Conservation (phyloP, 2,113 vertebrate species). For the Lepus europaeus region DNA sequence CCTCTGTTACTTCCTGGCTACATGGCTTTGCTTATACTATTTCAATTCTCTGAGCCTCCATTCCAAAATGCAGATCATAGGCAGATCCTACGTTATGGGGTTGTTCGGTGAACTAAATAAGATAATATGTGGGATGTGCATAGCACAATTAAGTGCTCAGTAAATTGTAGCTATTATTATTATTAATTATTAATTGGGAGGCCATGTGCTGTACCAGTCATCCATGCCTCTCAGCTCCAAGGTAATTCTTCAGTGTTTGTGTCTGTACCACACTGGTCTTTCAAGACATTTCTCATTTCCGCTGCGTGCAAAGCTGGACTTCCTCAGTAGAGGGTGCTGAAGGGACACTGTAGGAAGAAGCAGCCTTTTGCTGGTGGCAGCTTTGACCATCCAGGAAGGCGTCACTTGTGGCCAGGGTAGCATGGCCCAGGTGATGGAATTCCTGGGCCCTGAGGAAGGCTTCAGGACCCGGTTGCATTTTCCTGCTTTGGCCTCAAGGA, state of each 20-base stretch:
- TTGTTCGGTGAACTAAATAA: background rate
- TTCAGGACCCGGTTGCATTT: background rate
- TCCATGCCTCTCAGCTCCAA: background rate
- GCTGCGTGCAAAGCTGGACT: background rate
- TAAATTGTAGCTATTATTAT: background rate
- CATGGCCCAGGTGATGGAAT: background rate
- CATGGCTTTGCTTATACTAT: background rate
- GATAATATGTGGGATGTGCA: background rate
- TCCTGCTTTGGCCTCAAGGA: too few species aligned
- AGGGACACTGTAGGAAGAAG: background rate
- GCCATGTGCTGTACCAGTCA: background rate
- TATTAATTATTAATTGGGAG: background rate
- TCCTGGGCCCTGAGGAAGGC: background rate
- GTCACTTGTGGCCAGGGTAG: background rate
- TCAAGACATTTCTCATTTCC: background rate
- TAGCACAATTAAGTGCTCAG: background rate
- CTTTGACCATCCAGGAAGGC: background rate
- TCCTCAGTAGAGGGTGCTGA: background rate
- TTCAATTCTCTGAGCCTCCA: background rate
- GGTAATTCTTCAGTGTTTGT: background rate
- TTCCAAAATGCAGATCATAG: background rate
- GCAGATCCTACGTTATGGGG: background rate
- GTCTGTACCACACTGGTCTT: background rate
- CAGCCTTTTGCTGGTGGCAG: background rate
- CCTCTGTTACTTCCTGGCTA: background rate